Percentiles rank a stretch among this genome's conserved stretches.
These are phyloP conservation scores for Polydesmus complanatus DNA, from an alignment of 2,888 invertebrate species.

Conservation along the genomic window DNA sequence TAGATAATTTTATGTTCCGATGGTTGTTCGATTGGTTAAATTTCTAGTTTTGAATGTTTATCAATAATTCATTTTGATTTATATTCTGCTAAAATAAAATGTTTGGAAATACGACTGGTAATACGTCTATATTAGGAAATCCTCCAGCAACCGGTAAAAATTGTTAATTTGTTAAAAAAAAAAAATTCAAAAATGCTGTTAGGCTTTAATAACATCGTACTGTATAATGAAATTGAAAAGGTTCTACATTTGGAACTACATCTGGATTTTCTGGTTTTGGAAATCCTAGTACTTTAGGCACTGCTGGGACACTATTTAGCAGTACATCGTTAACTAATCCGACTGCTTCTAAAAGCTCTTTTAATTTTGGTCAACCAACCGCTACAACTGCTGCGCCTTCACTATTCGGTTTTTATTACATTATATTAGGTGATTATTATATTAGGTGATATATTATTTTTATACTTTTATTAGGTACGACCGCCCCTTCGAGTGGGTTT, in stretches of 20 bases:
- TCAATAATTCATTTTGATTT: too few relatives aligned
- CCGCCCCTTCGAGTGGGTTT: background rate
- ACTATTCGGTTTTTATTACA: background rate
- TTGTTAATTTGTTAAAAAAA: background rate
- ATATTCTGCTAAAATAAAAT: too few relatives aligned
- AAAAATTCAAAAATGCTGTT: background rate
- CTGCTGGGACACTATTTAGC: constrained; percentile 17
- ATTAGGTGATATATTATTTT: too few relatives aligned
- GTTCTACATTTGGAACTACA: too few relatives aligned
- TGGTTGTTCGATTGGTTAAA: constrained; percentile 20
- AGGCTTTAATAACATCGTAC: background rate
- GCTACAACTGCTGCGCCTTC: constrained; percentile 1
- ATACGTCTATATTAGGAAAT: background rate
- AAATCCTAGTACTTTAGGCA: constrained; percentile 14
- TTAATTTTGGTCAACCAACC: constrained; percentile 8
- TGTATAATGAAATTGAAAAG: background rate
- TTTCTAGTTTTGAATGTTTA: background rate
- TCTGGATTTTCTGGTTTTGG: too few relatives aligned
- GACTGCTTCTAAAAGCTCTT: constrained; percentile 1
- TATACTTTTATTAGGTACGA: background rate
- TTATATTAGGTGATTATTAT: background rate
- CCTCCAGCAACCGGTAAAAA: background rate
- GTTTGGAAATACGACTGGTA: background rate
- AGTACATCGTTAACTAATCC: constrained; percentile 13
- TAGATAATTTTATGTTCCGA: too few relatives aligned